phyloP scores from a whole-genome alignment of 1,140 invertebrate genomes.

The Augochlora pura region DNA sequence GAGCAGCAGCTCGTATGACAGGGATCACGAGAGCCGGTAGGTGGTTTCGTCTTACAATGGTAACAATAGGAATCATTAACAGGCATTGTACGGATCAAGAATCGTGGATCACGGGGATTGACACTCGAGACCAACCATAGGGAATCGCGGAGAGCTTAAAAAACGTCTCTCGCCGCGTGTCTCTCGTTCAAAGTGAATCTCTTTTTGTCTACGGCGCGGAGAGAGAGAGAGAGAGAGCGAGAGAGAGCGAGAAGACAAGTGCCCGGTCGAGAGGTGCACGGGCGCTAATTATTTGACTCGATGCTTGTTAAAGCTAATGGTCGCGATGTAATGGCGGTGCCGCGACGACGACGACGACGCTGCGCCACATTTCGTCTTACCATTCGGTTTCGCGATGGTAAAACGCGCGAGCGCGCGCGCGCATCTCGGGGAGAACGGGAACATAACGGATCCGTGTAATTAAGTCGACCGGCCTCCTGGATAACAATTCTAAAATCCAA shows the following conservation, averaged over 20 bases:
- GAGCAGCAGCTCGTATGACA: not conserved
- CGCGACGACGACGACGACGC: constrained; percentile 15
- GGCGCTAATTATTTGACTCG: constrained; percentile 59
- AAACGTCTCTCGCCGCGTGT: too few relatives aligned
- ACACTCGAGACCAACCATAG: not conserved
- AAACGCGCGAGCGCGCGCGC: too few relatives aligned
- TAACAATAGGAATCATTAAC: not conserved
- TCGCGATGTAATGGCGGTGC: constrained; percentile 52
- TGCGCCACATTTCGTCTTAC: constrained; percentile 51
- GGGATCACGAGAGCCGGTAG: not conserved
- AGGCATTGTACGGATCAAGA: not conserved
- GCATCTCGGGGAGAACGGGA: constrained; percentile 52
- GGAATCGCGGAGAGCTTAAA: not conserved
- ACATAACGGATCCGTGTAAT: constrained; percentile 68
- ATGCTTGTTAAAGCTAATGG: constrained; percentile 64
- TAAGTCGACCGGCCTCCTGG: constrained; percentile 54
- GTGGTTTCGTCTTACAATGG: not conserved
- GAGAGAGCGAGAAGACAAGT: not conserved
- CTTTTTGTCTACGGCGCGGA: not conserved
- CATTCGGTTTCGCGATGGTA: constrained; percentile 38
- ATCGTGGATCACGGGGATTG: not conserved
- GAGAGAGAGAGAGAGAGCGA: too few relatives aligned
- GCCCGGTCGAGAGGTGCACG: not conserved
- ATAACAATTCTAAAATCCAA: constrained; percentile 66
- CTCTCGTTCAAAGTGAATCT: not conserved